Evolutionary conservation across 2,888 invertebrate genomes (phyloP).

Genomic region (Acrocyrtus sp.): DNA sequence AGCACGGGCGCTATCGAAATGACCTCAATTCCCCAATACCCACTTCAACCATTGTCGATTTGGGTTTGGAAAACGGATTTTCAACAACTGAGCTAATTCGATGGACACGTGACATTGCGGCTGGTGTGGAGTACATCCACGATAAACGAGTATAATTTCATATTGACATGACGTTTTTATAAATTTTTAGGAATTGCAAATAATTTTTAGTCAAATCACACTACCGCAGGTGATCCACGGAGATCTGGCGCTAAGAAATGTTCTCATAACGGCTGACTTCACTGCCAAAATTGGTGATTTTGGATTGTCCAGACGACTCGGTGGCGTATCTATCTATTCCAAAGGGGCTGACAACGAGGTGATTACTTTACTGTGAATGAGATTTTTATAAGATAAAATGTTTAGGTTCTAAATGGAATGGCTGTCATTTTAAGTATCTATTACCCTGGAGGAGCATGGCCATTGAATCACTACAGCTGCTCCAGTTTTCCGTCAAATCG

Average conservation of each 20-base stretch:
- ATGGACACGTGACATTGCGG: conserved; percentile 40
- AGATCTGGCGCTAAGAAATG: conserved; percentile 48
- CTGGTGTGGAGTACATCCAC: conserved; percentile 45
- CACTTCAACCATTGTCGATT: not conserved
- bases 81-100: not conserved
- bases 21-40: not conserved
- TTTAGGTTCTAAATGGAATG: too few relatives aligned
- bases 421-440: not conserved
- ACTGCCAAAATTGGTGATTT: conserved; percentile 54
- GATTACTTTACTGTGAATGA: not conserved
- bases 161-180: conserved; percentile 8
- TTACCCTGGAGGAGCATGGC: conserved; percentile 11
- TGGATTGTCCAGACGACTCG: conserved; percentile 43
- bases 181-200: not conserved
- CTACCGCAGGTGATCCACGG: conserved; percentile 50
- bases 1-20: not conserved
- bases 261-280: conserved; percentile 27
- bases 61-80: not conserved
- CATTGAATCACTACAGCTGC: not conserved
- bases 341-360: not conserved
- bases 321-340: conserved; percentile 37
- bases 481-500: conserved; percentile 4
- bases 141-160: conserved; percentile 4
- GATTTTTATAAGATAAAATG: not conserved
- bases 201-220: not conserved